Evolutionary conservation across 2,113 vertebrate genomes (phyloP).

Genomic region (Phalacrocorax brasilianus): DNA sequence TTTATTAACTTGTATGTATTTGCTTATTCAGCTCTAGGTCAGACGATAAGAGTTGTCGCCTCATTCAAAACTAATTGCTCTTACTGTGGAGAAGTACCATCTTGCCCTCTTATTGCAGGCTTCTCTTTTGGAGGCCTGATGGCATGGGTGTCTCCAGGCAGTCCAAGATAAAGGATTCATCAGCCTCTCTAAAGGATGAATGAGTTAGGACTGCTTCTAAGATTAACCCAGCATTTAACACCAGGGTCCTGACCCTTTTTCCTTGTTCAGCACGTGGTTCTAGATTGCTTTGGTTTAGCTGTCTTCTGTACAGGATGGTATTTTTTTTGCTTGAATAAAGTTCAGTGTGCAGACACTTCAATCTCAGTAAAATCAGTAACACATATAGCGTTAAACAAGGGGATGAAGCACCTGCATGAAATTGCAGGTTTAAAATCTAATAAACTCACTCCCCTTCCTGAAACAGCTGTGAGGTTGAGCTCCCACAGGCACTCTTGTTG

Average conservation of each 20-base stretch:
- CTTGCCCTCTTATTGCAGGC: background rate
- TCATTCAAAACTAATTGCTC: background rate
- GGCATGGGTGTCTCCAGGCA: background rate
- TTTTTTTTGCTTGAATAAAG: background rate
- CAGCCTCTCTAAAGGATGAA: background rate
- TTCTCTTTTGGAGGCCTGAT: background rate
- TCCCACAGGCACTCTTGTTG: background rate
- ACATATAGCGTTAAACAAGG: background rate
- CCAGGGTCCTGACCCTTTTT: background rate
- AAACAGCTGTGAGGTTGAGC: background rate
- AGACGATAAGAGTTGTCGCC: background rate
- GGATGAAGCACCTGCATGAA: background rate
- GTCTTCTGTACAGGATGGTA: background rate
- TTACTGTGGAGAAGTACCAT: background rate
- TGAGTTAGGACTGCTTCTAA: background rate
- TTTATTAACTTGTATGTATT: constrained; percentile 48
- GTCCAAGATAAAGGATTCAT: background rate
- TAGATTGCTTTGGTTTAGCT: background rate
- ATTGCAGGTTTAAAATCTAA: background rate
- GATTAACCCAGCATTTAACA: background rate
- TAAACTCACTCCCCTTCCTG: background rate
- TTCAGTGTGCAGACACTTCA: background rate
- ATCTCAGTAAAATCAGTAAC: background rate
- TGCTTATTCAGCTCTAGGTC: constrained; percentile 7
- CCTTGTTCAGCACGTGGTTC: background rate